Evolutionary conservation across 92 coral and sea anemone genomes (phyloP).

Genomic region (Muricea muricata): DNA sequence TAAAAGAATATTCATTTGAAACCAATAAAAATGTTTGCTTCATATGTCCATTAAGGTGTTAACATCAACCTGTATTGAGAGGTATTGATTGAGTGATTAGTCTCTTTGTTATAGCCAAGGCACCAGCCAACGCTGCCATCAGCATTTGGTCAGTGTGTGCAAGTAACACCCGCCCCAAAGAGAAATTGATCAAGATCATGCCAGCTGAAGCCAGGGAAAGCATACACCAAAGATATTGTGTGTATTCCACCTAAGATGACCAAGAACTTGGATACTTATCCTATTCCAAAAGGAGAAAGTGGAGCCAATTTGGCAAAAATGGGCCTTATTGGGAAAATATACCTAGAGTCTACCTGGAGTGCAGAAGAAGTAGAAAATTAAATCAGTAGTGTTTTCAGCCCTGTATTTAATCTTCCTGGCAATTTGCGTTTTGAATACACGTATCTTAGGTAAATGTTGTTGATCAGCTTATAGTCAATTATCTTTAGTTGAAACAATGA

Average conservation of each 20-base stretch:
- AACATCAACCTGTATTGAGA: background rate
- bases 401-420: conserved; percentile 40
- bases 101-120: background rate
- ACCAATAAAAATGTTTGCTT: no score
- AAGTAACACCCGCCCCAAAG: background rate
- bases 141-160: background rate
- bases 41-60: background rate
- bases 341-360: conserved; percentile 48
- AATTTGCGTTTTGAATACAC: conserved; percentile 31
- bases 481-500: no score
- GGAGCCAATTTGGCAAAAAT: conserved; percentile 46
- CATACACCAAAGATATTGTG: conserved; percentile 48
- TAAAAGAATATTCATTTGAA: no score
- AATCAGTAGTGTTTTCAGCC: conserved; percentile 51
- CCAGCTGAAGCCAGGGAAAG: conserved; percentile 32
- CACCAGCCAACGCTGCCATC: conserved; percentile 12
- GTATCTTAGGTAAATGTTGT: conserved; percentile 22
- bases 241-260: conserved; percentile 53
- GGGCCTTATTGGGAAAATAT: conserved; percentile 64
- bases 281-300: conserved; percentile 56
- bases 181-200: conserved; percentile 6
- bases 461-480: no score
- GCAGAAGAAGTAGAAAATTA: conserved; percentile 51
- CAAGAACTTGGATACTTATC: background rate
- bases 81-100: background rate